Evolutionary conservation across 1,140 invertebrate species (phyloP), one percentile per base, ranked within the genome.

Genomic region (Lethrus apterus): DNA sequence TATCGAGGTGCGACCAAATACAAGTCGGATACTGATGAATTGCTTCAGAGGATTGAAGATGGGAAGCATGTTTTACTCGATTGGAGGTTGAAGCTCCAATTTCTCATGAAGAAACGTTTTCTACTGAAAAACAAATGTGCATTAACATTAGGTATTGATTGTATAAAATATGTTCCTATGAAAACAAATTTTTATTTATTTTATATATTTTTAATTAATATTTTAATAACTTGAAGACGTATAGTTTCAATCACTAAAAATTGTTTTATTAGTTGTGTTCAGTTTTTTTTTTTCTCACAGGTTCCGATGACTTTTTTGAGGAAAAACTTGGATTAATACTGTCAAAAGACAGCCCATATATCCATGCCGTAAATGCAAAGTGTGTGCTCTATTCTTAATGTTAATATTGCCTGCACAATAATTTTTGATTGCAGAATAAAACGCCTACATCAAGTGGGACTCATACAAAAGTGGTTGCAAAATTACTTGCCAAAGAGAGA

Each of bases 391-490:
- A n/a, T n/a, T n/a, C n/a, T 29, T 30, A 19, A 23, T 26, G 26
- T 44, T 45, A 18, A 35, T 32, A 5, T 14, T 30, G 38, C n/a
- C n/a, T n/a, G n/a, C n/a, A n/a, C n/a, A n/a, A n/a, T n/a, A n/a
- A n/a, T 24, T 52, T 30, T 44, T 49, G 40, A 23, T 58, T 59
- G 40, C 44, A 86, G 84, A 59, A 80, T 89, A 14, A 76, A 76
- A 53, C 71, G 79, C 49, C 80, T 93, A 75, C 84, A 89, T 55
- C 84, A 89, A 64, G 81, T 81, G 23, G 90, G 91, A 14, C 72
- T 93, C 24, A 86, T 93, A 11, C 74, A 80, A 41, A 86, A 89
- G 60, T 94, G 90, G 89, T 72, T 86, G 40, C 61, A 71, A 2
- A 77, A 83, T 24, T 84, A 84, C 63, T 71, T 89, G 59, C 88